Evolutionary conservation across 92 coral and sea anemone genomes (phyloP).

Genomic region (Actinostola sp.): DNA sequence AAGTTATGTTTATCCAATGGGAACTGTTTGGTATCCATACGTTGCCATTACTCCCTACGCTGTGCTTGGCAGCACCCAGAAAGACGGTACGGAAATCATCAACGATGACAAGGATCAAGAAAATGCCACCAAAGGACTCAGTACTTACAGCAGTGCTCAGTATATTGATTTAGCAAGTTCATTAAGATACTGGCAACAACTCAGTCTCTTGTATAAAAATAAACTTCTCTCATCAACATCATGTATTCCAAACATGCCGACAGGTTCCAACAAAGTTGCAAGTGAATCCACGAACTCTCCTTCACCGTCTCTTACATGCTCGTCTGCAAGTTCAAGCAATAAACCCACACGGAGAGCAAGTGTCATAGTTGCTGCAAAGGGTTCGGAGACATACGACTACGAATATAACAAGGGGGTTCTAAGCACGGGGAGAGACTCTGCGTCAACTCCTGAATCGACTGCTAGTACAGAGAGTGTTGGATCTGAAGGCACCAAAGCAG

Average conservation of each 20-base stretch:
- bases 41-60: constrained; percentile 50
- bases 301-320: neutral
- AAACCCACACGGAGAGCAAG: constrained; percentile 23
- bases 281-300: neutral
- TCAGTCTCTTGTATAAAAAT: constrained; percentile 70
- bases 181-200: constrained; percentile 86
- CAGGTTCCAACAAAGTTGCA: neutral
- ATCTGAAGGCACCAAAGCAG: constrained; percentile 8
- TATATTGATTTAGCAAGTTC: constrained; percentile 88
- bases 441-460: constrained; percentile 38
- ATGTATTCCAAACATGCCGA: constrained; percentile 16
- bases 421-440: neutral
- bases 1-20: constrained; percentile 53
- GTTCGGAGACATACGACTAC: constrained; percentile 4
- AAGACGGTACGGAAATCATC: neutral
- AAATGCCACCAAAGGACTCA: neutral
- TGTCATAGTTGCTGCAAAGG: constrained; percentile 21
- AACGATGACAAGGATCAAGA: neutral
- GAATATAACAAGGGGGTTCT: neutral
- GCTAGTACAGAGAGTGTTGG: constrained; percentile 20
- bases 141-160: constrained; percentile 33
- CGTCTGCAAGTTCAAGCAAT: neutral
- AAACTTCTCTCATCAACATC: constrained; percentile 59
- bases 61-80: constrained; percentile 2
- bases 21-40: constrained; percentile 50